Base-by-base conservation (phyloP, 2,888 invertebrate genomes). In the Sepiola atlantica region DNA sequence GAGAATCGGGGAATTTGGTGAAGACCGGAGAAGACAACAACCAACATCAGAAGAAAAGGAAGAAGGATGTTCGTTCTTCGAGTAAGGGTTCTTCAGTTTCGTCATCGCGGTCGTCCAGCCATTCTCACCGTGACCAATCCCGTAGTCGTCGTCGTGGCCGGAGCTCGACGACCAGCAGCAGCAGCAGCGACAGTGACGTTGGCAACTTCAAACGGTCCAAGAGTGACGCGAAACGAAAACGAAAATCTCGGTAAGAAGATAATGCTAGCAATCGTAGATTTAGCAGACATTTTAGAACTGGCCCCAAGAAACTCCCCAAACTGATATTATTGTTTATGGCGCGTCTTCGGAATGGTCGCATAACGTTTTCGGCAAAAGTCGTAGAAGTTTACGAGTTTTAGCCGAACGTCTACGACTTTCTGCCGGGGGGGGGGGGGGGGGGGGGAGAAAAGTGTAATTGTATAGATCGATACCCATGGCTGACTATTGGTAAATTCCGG, bases 191-290 rank as follows among this genome's bases (percentile, higher is more conserved):
- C 54, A 92, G 92, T 92, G 92, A 92, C 55, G 92, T 92, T 55
- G 92, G 92, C 18, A 92, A 92, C 55, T 92, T 92, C 54, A 92
- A 92, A 92, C 54, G 92, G n/a, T 92, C 92, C 54, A 92, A 92
- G 28, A 92, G 32, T 77, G 3, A 77, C 77, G n/a, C 77, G 1
- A 77, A 77, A 21, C 77, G 77, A 4, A 77, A 77, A 77, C n/a
- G 77, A 77, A 16, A 18, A 16, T 77, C 77, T 32, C 77, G 77
- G 77, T 77, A n/a, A 77, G 77, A 77, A 77, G n/a, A 12, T 10
- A n/a, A n/a, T n/a, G n/a, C n/a, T n/a, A n/a, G n/a, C n/a, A n/a
- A n/a, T n/a, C n/a, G n/a, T n/a, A n/a, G n/a, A n/a, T n/a, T n/a
- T n/a, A n/a, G n/a, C n/a, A n/a, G n/a, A n/a, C n/a, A n/a, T n/a